A percentile compares a stretch with the other conserved stretches of the same genome.
Evolutionary conservation across 2,797 vertebrate species (phyloP).

Genomic region (Menidia menidia): DNA sequence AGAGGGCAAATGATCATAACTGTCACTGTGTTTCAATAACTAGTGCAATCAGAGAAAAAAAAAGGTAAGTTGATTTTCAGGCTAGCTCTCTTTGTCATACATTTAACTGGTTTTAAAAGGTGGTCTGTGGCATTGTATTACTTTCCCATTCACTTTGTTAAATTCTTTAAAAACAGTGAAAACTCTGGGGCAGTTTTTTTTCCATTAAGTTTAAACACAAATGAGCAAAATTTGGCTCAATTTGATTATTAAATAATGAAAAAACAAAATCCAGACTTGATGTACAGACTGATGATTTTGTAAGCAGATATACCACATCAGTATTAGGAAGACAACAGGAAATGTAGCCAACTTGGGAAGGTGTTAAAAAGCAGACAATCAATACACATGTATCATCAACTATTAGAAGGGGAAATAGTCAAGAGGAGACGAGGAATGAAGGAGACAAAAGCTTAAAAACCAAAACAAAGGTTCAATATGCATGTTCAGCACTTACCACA

Average conservation of each 20-base stretch:
- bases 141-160: not conserved
- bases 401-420: constrained; percentile 23
- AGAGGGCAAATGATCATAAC: not conserved
- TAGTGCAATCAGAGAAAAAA: not conserved
- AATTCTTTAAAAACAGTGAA: not conserved
- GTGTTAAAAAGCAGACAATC: constrained; percentile 19
- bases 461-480: constrained; percentile 12
- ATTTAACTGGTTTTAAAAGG: not conserved
- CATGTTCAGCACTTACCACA: constrained; percentile 85
- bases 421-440: constrained; percentile 14
- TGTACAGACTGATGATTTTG: constrained; percentile 27
- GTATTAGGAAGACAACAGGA: constrained; percentile 26
- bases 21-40: not conserved
- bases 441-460: not conserved
- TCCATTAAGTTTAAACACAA: not conserved
- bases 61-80: constrained; percentile 13
- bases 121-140: not conserved
- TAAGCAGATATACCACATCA: constrained; percentile 33
- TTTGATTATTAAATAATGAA: not conserved
- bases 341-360: constrained; percentile 20
- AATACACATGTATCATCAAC: constrained; percentile 1
- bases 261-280: not conserved
- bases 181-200: not conserved
- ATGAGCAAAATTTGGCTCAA: not conserved
- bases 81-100: not conserved